Base-by-base conservation (phyloP, 2,888 invertebrate genomes). In the Mythimna loreyi region DNA sequence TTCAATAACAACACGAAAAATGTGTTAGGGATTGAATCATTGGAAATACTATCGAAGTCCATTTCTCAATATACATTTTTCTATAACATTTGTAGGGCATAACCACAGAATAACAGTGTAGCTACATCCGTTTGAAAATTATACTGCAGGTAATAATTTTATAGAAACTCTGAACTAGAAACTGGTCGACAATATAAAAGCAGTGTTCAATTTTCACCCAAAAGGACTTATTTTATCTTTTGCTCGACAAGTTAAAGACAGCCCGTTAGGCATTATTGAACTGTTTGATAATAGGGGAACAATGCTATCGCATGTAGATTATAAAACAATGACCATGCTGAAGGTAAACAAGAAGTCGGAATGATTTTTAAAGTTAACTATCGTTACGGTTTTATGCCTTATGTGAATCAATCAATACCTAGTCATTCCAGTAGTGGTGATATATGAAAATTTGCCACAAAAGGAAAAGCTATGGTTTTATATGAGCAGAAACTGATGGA, bases 161-260 rank as follows among this genome's bases (percentile, higher is more conserved):
- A 81, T 92, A 92, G 93, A 93, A 92, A 93, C 79, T 82, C 60
- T 78, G 80, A 74, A 82, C 81, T 80, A 82, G 87, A 87, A 88
- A 85, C 68, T 73, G 68, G 75, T 63, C 67, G 72, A 65, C 68
- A 85, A 81, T 84, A 84, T 89, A 86, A 89, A 85, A 82, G 80
- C 85, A 74, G 87, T 87, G 84, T 84, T 89, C 85, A 88, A 87
- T 89, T 87, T 90, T 85, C 85, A 86, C 86, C 80, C 84, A 80
- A 82, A 87, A 87, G 84, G 79, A 78, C 85, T 84, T 84, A 78
- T 85, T 86, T 86, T 86, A 85, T 84, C 78, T 79, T 40, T 40
- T 40, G 74, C 72, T 74, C 67, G 80, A 83, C 78, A 80, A 56
- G 62, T 76, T 76, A 72, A 77, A 75, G 66, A 79, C 72, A 69